Base-by-base conservation (phyloP, 2,797 vertebrate species). In the Thalassophryne amazonica region DNA sequence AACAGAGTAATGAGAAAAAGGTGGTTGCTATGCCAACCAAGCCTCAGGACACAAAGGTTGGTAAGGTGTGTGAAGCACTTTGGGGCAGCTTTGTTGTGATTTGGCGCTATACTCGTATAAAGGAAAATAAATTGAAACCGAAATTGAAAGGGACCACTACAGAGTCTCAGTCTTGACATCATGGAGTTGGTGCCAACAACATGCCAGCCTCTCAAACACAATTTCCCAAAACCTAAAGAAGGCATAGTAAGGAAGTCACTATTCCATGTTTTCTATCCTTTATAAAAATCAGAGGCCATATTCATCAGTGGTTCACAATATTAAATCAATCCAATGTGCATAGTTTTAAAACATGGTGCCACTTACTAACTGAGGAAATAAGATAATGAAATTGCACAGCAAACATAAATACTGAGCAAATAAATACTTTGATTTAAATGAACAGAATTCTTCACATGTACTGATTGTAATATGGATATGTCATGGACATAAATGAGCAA, bases 1-100 rank as follows among this genome's bases (percentile, higher is more conserved):
- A 35, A 30, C 37, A n/a, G 14, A 6, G 17, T 50, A 56, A 67
- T 50, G 41, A 70, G 22, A 76, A 66, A 70, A 70, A 65, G 46
- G 45, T 14, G 49, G 78, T 80, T 83, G 70, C 73, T 56, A 78
- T 80, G 81, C 70, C 78, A 78, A 81, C 82, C 68, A 74, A 60
- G 54, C 64, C 43, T 59, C 30, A 34, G 47, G 74, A 76, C 50
- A 74, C 67, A n/a, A 47, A n/a, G n/a, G n/a, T n/a, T n/a, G n/a
- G n/a, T n/a, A n/a, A n/a, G n/a, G n/a, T n/a, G n/a, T n/a, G n/a
- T n/a, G n/a, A n/a, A n/a, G n/a, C n/a, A n/a, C n/a, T n/a, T n/a
- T n/a, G n/a, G n/a, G n/a, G n/a, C n/a, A n/a, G n/a, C n/a, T n/a
- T n/a, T n/a, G n/a, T n/a, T n/a, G n/a, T n/a, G n/a, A n/a, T n/a